A percentile compares a stretch with the other conserved stretches of the same genome.
Conservation (phyloP, 2,888 invertebrate genomes). For the Ditula angustiorana region DNA sequence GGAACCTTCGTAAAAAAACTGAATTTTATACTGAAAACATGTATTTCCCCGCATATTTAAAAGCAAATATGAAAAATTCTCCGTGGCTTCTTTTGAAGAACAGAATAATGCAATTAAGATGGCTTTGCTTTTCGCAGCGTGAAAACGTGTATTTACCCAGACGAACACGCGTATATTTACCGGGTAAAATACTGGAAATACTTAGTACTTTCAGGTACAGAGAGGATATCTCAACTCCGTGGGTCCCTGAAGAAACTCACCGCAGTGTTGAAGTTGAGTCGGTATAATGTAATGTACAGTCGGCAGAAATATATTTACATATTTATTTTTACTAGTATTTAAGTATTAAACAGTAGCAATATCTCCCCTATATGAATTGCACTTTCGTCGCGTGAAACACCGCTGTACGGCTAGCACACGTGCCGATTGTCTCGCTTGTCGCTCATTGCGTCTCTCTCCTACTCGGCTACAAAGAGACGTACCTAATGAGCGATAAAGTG, state of each 20-base stretch:
- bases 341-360: no score
- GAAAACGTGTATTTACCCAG: slow-evolving; percentile 14
- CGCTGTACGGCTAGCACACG: no score
- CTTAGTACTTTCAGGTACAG: slow-evolving; percentile 10
- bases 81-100: slow-evolving; percentile 22
- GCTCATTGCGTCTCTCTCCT: no score
- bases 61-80: slow-evolving; percentile 26
- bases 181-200: slow-evolving; percentile 20
- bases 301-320: background rate
- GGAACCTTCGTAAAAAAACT: background rate
- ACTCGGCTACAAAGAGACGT: no score
- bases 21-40: slow-evolving; percentile 12
- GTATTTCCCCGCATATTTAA: slow-evolving; percentile 5
- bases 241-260: slow-evolving; percentile 15
- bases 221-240: background rate
- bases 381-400: no score
- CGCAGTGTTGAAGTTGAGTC: slow-evolving; percentile 22
- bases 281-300: slow-evolving; percentile 32
- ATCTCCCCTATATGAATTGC: no score
- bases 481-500: no score
- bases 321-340: no score
- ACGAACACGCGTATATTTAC: slow-evolving; percentile 2
- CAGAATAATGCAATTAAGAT: slow-evolving; percentile 34
- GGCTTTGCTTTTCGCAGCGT: slow-evolving; percentile 6
- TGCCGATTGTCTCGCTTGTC: no score